Evolutionary conservation across 1,140 invertebrate genomes (phyloP), one percentile per base, ranked within the genome.

Genomic region (Megathymus violae): DNA sequence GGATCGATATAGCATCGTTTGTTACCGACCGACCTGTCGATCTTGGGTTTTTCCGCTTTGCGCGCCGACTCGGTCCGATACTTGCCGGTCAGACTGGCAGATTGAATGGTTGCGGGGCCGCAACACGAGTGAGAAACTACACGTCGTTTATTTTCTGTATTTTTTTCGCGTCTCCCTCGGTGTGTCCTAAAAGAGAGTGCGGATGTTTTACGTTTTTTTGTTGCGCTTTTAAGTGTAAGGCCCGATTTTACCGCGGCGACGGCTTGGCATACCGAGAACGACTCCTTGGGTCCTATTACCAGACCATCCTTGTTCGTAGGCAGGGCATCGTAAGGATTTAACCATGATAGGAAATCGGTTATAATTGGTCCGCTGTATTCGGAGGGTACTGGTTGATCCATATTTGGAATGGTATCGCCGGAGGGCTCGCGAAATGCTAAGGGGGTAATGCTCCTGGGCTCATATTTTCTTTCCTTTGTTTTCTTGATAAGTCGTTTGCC

Each of bases 401-500:
- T n/a, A 14, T 81, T 74, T 48, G 56, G 38, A 2, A 71, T 50
- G 6, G 54, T 50, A 56, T 84, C 79, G 10, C 76, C 76, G 34
- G 80, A 71, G 19, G 83, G 69, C 1, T 70, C 61, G 10, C 69
- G 78, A 15, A 79, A 76, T 34, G 70, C 69, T 16, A 78, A 16
- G 16, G 85, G 77, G 4, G 78, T 78, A 4, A 71, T 52, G 61
- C 22, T 71, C 59, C 72, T 76, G 6, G 69, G 48, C 36, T 91
- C 85, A 22, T 83, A 76, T 74, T 76, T 89, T n/a, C 76, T 74
- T 40, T 84, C 78, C 56, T 81, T 90, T 1, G 68, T 52, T 67
- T 90, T 91, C 64, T 83, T 91, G n/a, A 89, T 69, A 17, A 92
- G 72, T 58, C 81, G 81, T 67, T 94, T 94, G 4, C 96, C 96